Evolutionary conservation across 2,113 vertebrate species (phyloP), one percentile per base, ranked within the genome.

Genomic region (Myiozetetes cayanensis): DNA sequence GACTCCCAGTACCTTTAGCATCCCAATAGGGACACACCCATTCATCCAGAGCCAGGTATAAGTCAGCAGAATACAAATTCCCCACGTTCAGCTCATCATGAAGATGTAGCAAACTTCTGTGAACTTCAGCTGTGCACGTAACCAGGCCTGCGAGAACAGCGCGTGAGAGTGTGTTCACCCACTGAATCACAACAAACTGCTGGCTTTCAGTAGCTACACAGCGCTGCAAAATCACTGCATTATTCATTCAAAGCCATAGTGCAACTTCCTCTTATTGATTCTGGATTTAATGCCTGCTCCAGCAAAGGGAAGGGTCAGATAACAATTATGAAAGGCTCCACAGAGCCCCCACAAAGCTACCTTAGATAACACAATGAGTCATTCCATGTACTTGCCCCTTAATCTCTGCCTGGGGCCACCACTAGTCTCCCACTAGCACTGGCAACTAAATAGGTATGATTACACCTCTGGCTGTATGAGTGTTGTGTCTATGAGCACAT

Each of bases 391-490:
- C 74, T 89, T 80, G 49, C 55, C 67, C 75, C 83, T 70, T 95
- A 55, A 94, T 85, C 68, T 86, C 90, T 86, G 88, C 92, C 90
- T 80, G 53, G 37, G 92, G 88, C 74, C 82, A 90, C 58, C 50
- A 49, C 67, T 10, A 19, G 66, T 49, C 53, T 73, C 90, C 75
- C 58, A 56, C 11, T 58, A 31, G 33, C 53, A 41, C 55, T 73
- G 72, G 67, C 59, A 91, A 67, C 80, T 44, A 58, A 61, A 87
- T 2, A 46, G 59, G 61, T 50, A 80, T 95, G 80, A 71, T 86
- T 88, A 52, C 65, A 90, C 75, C 65, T 87, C 78, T 74, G 50
- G 30, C 55, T 43, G 37, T 7, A 14, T 1, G 27, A 43, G 52
- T 33, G 75, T 10, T 76, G 46, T 4, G 6, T 9, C 13, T 27